phyloP scores from a whole-genome alignment of 1,140 invertebrate genomes.

The Pseudobourletiella spinata region DNA sequence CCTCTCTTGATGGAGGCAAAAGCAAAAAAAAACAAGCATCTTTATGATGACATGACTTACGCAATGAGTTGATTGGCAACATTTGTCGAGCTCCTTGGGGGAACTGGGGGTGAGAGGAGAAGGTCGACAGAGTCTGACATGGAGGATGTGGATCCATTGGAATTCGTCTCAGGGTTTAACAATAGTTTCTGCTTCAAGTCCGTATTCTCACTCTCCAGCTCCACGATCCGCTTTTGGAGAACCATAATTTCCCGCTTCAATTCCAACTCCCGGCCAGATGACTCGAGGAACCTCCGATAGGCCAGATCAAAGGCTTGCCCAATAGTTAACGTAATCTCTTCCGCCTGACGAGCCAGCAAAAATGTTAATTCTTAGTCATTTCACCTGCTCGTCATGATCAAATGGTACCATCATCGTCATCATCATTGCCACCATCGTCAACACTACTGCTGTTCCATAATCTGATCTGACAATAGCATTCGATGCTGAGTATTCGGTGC shows the following conservation, averaged over 20 bases:
- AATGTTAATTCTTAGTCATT: too few relatives aligned
- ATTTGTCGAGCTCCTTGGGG: slow-evolving; percentile 48
- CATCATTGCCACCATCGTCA: too few relatives aligned
- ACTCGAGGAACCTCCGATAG: slow-evolving; percentile 72
- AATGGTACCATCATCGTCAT: too few relatives aligned
- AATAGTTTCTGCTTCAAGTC: slow-evolving; percentile 54
- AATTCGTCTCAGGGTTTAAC: slow-evolving; percentile 42
- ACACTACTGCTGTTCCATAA: too few relatives aligned
- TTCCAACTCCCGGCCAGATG: slow-evolving; percentile 64
- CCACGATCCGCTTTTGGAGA: slow-evolving; percentile 61
- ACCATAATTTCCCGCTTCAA: slow-evolving; percentile 58
- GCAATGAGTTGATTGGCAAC: slow-evolving; percentile 39
- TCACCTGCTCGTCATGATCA: too few relatives aligned
- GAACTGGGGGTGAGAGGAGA: slow-evolving; percentile 47
- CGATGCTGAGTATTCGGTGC: too few relatives aligned
- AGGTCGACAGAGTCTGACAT: slow-evolving; percentile 15
- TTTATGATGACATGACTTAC: too few relatives aligned
- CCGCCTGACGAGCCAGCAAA: slow-evolving; percentile 53
- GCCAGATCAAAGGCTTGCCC: slow-evolving; percentile 95
- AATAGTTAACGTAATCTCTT: slow-evolving; percentile 92
- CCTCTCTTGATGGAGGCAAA: too few relatives aligned
- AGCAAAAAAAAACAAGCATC: too few relatives aligned
- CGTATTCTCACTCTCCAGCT: slow-evolving; percentile 61
- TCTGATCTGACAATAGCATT: too few relatives aligned
- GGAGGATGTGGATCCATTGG: slow-evolving; percentile 31